These are phyloP conservation scores for Muscidifurax raptorellus DNA, from an alignment of 1,140 invertebrate genomes.

Conservation along the genomic window DNA sequence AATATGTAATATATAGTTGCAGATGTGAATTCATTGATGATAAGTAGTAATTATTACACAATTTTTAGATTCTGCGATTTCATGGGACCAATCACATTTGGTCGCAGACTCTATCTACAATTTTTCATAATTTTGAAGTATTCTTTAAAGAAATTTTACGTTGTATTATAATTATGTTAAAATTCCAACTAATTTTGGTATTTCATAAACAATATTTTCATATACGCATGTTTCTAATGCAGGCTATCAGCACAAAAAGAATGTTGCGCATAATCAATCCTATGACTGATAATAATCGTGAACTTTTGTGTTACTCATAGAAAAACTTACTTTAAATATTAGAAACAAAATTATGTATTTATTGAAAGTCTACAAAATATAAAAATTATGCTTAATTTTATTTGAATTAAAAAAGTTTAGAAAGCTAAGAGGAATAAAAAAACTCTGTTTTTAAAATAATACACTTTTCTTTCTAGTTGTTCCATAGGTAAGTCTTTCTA, in stretches of 20 bases:
- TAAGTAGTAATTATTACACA: background rate
- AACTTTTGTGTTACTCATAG: background rate
- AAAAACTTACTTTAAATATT: constrained; percentile 29
- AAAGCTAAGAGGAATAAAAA: background rate
- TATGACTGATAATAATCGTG: constrained; percentile 25
- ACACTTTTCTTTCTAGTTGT: background rate
- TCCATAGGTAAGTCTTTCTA: background rate
- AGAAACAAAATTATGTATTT: background rate
- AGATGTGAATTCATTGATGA: background rate
- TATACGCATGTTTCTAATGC: background rate
- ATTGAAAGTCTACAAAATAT: background rate
- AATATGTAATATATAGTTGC: background rate
- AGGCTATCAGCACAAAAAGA: background rate
- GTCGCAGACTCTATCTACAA: constrained; percentile 39
- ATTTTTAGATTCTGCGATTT: constrained; percentile 61
- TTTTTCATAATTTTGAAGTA: constrained; percentile 38
- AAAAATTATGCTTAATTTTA: background rate
- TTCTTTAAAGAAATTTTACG: background rate
- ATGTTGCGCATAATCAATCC: constrained; percentile 35
- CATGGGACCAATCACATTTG: constrained; percentile 63
- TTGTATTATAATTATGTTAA: background rate
- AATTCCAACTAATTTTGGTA: background rate
- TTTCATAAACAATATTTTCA: background rate
- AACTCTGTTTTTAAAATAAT: background rate
- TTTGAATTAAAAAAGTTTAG: background rate